Conservation (phyloP, 2,113 vertebrate species). For the Antidorcas marsupialis region DNA sequence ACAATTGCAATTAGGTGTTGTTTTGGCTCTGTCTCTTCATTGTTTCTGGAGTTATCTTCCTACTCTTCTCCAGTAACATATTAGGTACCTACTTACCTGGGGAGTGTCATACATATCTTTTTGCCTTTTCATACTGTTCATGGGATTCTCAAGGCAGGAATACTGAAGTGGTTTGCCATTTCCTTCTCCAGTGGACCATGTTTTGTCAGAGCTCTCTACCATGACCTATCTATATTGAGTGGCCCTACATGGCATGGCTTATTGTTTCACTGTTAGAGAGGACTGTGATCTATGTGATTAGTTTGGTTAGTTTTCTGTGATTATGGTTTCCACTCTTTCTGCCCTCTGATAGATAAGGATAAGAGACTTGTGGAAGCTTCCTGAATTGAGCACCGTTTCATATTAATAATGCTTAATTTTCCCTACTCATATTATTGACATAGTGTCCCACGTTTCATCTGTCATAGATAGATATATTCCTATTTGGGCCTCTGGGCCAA, state of each 20-base stretch:
- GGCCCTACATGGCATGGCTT: not conserved
- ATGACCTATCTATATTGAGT: not conserved
- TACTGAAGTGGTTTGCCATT: not conserved
- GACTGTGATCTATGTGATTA: not conserved
- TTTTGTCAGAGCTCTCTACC: not conserved
- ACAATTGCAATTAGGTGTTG: not conserved
- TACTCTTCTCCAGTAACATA: not conserved
- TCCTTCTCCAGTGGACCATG: not conserved
- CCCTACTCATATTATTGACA: not conserved
- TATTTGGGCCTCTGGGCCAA: not conserved
- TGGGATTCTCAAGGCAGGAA: not conserved
- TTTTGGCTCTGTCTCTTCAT: not conserved
- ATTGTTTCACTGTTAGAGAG: not conserved
- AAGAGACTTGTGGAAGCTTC: not conserved
- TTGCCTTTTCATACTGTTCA: not conserved
- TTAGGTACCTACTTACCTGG: not conserved
- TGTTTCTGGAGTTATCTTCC: not conserved
- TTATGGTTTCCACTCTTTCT: not conserved
- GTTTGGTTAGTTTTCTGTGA: not conserved
- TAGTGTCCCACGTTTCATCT: not conserved
- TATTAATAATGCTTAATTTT: slow-evolving; percentile 3
- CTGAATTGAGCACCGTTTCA: not conserved
- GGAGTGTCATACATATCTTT: not conserved
- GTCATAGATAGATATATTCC: slow-evolving; percentile 14
- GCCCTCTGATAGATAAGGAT: not conserved